Conservation (phyloP, 1,140 invertebrate species). For the Brachionus angularis region DNA sequence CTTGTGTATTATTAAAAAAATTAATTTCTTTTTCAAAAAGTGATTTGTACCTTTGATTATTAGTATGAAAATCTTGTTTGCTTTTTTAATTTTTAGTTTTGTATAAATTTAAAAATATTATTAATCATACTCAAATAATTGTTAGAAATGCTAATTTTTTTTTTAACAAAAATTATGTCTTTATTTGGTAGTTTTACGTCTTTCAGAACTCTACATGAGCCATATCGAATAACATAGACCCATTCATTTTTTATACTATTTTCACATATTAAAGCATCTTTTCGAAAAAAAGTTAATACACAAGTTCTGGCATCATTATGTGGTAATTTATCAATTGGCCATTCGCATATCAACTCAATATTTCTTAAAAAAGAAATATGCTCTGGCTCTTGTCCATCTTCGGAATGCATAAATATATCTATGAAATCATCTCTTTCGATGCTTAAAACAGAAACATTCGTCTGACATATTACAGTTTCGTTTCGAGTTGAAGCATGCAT, state of each 20-base stretch:
- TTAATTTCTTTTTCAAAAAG: constrained; percentile 14
- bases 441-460: constrained; percentile 43
- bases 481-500: constrained; percentile 44
- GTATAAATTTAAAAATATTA: too few relatives aligned
- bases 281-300: constrained; percentile 54
- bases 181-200: constrained; percentile 12
- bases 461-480: constrained; percentile 45
- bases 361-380: constrained; percentile 44
- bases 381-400: constrained; percentile 43
- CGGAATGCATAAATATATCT: constrained; percentile 45
- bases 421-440: constrained; percentile 45
- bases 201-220: constrained; percentile 45
- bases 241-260: constrained; percentile 45
- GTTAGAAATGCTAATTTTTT: background rate
- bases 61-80: constrained; percentile 20
- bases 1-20: background rate
- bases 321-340: constrained; percentile 52
- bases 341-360: constrained; percentile 47
- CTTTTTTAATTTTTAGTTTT: background rate
- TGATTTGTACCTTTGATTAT: constrained; percentile 22
- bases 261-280: constrained; percentile 44
- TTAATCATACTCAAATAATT: constrained; percentile 26
- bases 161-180: background rate
- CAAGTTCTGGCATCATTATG: constrained; percentile 52
- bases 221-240: constrained; percentile 44